Conservation (phyloP, 2,113 vertebrate species). For the Charadrius vociferus region DNA sequence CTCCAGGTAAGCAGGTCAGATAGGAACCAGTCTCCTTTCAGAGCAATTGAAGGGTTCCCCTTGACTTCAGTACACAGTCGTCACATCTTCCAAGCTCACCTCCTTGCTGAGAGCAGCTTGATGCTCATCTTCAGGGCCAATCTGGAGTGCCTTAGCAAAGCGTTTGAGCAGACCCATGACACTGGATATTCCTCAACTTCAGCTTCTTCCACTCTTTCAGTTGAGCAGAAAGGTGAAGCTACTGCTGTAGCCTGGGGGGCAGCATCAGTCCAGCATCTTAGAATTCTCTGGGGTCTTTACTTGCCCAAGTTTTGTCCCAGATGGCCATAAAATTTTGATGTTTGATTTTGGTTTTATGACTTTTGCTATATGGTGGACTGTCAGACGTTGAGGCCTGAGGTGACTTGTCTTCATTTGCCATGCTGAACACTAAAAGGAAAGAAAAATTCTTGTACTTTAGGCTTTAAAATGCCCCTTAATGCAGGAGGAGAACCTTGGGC, state of each 20-base stretch:
- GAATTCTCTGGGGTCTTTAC: background rate
- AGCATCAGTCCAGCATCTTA: background rate
- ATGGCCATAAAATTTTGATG: background rate
- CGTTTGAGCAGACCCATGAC: rapidly evolving
- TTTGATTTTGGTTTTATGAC: background rate
- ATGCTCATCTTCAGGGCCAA: background rate
- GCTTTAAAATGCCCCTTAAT: background rate
- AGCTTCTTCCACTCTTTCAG: background rate
- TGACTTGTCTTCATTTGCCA: background rate
- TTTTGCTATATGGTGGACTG: background rate
- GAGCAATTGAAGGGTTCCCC: rapidly evolving
- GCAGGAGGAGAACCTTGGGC: background rate
- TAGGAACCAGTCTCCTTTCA: background rate
- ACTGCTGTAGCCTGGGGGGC: background rate
- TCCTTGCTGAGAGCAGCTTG: background rate
- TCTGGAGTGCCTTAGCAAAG: background rate
- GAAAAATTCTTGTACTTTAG: background rate
- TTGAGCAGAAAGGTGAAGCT: background rate
- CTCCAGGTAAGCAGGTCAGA: too few species aligned
- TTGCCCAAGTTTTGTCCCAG: background rate
- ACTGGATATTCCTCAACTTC: background rate
- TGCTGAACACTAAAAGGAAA: background rate
- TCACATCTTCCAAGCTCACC: background rate
- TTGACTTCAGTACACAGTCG: rapidly evolving
- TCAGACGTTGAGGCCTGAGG: rapidly evolving